Conservation (phyloP, 2,113 vertebrate genomes). For the Colius striatus region DNA sequence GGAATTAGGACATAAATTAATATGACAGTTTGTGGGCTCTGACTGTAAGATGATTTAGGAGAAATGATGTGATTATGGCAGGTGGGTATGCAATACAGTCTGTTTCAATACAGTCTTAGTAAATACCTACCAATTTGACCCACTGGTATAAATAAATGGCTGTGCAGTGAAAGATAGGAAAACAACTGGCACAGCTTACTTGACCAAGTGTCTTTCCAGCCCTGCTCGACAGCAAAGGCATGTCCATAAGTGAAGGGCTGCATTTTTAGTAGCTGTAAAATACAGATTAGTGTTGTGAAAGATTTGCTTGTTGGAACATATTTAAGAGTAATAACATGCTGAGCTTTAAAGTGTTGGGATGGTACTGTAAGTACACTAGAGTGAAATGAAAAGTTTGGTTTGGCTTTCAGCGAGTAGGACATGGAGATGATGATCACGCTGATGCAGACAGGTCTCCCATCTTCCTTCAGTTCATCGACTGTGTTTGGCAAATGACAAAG, state of each 20-base stretch:
- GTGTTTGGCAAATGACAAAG: constrained; percentile 97
- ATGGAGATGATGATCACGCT: constrained; percentile 91
- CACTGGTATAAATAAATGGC: not conserved
- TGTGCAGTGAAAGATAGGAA: not conserved
- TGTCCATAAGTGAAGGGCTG: not conserved
- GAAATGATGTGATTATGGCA: not conserved
- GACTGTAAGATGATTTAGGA: not conserved
- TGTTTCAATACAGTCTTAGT: not conserved
- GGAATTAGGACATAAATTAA: constrained; percentile 11
- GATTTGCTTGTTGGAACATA: not conserved
- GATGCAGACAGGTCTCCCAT: constrained; percentile 95
- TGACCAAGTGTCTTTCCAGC: not conserved
- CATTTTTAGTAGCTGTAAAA: not conserved
- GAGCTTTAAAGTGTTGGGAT: not conserved
- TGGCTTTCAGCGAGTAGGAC: constrained; percentile 87
- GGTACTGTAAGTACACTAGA: not conserved
- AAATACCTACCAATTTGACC: not conserved
- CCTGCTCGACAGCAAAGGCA: not conserved
- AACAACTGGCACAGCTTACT: not conserved
- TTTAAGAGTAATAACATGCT: not conserved
- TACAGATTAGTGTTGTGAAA: not conserved
- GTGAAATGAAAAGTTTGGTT: not conserved
- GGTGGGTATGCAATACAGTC: not conserved
- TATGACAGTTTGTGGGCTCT: not conserved
- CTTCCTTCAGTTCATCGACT: constrained; percentile 97